A percentile compares a stretch with the other conserved stretches of the same genome.
Evolutionary conservation across 2,113 vertebrate species (phyloP).

Genomic region (Salvator merianae): DNA sequence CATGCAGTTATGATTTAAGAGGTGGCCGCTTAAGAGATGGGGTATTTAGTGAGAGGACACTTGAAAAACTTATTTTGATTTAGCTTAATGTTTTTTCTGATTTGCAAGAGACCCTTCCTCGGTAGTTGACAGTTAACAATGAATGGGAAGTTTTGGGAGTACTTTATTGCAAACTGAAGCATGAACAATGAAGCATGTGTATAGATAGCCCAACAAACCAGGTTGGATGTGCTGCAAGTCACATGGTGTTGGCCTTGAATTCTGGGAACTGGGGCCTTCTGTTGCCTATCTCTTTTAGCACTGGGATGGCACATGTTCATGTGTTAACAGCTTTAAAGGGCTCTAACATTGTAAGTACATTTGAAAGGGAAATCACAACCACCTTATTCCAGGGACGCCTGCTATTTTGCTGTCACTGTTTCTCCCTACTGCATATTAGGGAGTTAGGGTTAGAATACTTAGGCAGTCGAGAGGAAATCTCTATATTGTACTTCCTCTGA

Average conservation of each 20-base stretch:
- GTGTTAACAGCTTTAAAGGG: background rate
- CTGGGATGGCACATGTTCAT: background rate
- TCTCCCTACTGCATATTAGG: too few relatives aligned
- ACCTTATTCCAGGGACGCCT: background rate
- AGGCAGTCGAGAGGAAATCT: too few relatives aligned
- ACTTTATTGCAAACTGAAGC: background rate
- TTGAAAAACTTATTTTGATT: too few relatives aligned
- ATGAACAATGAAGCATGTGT: background rate
- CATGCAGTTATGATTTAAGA: too few relatives aligned
- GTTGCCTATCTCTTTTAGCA: background rate
- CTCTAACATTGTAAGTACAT: background rate
- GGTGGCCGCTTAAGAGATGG: background rate
- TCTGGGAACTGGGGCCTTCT: background rate
- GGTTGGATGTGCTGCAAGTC: too few relatives aligned
- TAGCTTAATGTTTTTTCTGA: too few relatives aligned
- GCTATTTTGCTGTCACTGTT: background rate
- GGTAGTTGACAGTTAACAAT: background rate
- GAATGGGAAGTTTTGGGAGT: background rate
- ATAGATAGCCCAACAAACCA: too few relatives aligned
- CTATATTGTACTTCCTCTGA: background rate
- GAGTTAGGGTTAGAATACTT: background rate
- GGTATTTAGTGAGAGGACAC: too few relatives aligned
- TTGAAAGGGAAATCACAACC: too few relatives aligned
- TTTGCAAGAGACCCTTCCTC: too few relatives aligned
- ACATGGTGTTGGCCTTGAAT: background rate